These are phyloP conservation scores for Darevskia nairensis DNA, from an alignment of 2,797 vertebrate species.

Conservation along the genomic window DNA sequence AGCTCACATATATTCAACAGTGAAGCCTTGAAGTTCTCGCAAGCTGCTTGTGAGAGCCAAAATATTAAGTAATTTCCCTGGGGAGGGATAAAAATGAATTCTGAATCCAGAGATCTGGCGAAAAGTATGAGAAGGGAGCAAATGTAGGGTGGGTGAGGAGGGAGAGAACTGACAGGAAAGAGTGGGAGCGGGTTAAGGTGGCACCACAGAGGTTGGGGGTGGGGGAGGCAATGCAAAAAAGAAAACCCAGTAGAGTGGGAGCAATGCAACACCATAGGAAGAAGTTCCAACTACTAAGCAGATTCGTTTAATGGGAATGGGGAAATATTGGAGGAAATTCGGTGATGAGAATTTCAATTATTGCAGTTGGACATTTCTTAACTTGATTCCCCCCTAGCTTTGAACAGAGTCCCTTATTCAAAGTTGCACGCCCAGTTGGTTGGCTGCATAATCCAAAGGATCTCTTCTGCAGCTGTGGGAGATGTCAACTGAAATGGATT, in stretches of 20 bases:
- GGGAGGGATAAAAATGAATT: slow-evolving; percentile 72
- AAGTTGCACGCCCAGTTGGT: neutral
- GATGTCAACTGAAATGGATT: neutral
- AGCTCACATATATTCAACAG: slow-evolving; percentile 68
- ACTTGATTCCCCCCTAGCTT: neutral
- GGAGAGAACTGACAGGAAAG: neutral
- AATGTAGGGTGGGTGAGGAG: neutral
- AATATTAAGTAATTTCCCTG: slow-evolving; percentile 78
- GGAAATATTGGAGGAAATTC: neutral
- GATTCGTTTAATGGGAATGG: neutral
- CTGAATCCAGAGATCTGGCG: slow-evolving; percentile 65
- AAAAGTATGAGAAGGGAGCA: slow-evolving; percentile 8
- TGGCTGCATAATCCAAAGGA: neutral
- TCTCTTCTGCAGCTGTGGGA: neutral
- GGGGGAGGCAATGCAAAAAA: slow-evolving; percentile 9
- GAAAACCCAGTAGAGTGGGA: slow-evolving; percentile 36
- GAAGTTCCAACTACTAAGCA: neutral
- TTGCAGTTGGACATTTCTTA: too few species aligned
- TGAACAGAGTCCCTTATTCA: neutral
- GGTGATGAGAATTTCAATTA: neutral
- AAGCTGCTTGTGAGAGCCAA: slow-evolving; percentile 73
- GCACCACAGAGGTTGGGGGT: neutral
- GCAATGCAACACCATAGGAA: slow-evolving; percentile 39
- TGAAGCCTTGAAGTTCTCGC: slow-evolving; percentile 62
- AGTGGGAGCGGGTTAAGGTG: neutral